Evolutionary conservation across 1,140 invertebrate species (phyloP), one percentile per base, ranked within the genome.

Genomic region (Cepaea nemoralis): DNA sequence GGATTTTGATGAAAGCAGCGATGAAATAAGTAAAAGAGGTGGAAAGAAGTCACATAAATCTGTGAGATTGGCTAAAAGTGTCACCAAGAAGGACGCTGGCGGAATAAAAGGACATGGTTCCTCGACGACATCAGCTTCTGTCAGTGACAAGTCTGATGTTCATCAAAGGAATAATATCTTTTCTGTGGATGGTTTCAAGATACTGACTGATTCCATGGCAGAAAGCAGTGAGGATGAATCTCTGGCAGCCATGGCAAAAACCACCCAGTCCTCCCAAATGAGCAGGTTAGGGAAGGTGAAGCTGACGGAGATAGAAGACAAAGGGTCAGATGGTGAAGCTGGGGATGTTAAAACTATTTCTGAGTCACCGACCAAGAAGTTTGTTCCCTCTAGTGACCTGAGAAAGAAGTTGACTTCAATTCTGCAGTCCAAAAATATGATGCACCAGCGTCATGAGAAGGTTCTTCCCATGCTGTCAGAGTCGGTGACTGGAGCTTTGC

Each of bases 371-470:
- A 55, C 10, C n/a, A 77, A 77, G n/a, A 78, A 78, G 77, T 42
- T 78, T n/a, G 66, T 78, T 6, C 59, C 71, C 0, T 19, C 77
- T 42, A 55, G 78, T 59, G 78, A 80, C 33, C 48, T 80, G 8
- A 50, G 55, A 24, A 80, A 71, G 45, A 70, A 73, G 39, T 39
- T 80, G 27, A 71, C 67, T 22, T 73, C 59, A 16, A 39, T 80
- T 39, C 69, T 80, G 3, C 78, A 80, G 69, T 80, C 78, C 3
- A 80, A 80, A 69, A 71, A 67, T 16, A 50, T 67, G 78, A 80
- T 71, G 69, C 78, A 80, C 31, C 40, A 80, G n/a, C 55, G 35
- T 22, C 22, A 42, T 27, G 70, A 33, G 39, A 76, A 55, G 19
- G 71, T 63, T 45, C 70, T 67, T 39, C 35, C 33, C 6, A 40